phyloP scores from a whole-genome alignment of 2,797 vertebrate species.

The Parauchenoglanis punctatus region DNA sequence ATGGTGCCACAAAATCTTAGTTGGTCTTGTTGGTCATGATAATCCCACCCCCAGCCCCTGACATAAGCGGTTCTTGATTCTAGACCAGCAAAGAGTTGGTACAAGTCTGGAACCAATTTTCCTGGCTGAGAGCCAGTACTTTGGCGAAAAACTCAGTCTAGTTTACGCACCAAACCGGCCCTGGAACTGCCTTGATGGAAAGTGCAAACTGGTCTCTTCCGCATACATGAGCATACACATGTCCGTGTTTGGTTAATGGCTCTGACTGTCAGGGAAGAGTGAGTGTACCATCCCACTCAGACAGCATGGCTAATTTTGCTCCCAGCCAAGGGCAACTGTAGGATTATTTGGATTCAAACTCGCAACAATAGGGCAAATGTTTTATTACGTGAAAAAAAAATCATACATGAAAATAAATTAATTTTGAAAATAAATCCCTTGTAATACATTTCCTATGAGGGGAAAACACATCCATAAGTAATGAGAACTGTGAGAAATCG shows the following conservation, averaged over 20 bases:
- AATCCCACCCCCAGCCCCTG: too few relatives aligned
- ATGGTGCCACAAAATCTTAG: too few relatives aligned
- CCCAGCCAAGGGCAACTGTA: background rate
- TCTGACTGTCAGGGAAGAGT: background rate
- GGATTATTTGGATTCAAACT: background rate
- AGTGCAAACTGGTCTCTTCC: background rate
- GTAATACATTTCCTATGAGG: background rate
- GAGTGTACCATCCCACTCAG: background rate
- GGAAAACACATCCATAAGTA: background rate
- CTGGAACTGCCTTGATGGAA: too few relatives aligned
- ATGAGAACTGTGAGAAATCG: background rate
- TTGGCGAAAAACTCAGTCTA: too few relatives aligned
- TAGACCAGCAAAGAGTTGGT: too few relatives aligned
- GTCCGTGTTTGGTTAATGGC: background rate
- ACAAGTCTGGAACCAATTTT: too few relatives aligned
- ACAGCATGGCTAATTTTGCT: background rate
- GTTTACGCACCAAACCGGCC: too few relatives aligned
- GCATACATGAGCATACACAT: background rate
- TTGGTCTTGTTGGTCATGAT: too few relatives aligned
- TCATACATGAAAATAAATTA: background rate
- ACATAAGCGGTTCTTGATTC: too few relatives aligned
- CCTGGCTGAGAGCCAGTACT: too few relatives aligned
- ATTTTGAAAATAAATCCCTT: too few relatives aligned
- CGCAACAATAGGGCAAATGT: background rate
- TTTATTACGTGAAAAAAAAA: background rate